Evolutionary conservation across 1,140 invertebrate species (phyloP).

Genomic region (Lanistes nyassanus): DNA sequence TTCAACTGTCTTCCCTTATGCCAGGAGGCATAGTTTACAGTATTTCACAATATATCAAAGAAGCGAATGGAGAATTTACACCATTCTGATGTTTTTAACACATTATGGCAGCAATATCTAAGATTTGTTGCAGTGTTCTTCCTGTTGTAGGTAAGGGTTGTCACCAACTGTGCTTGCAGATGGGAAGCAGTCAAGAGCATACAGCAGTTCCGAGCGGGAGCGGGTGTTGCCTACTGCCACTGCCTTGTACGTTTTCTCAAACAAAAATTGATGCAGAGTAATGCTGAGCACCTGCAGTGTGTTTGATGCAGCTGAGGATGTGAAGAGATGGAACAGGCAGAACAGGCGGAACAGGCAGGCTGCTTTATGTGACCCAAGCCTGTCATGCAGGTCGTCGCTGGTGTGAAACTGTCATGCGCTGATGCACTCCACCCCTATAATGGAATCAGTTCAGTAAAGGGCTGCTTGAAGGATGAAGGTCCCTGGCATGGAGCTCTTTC

Average conservation of each 20-base stretch:
- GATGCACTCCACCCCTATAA: no score
- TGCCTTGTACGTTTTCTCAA: conserved; percentile 36
- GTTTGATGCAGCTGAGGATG: conserved; percentile 11
- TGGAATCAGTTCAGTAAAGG: no score
- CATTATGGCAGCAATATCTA: not conserved
- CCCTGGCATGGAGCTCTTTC: no score
- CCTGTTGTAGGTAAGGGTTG: not conserved
- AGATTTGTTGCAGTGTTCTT: not conserved
- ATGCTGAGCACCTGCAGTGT: conserved; percentile 34
- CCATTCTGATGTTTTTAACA: not conserved
- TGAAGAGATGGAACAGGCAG: no score
- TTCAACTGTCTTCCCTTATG: not conserved
- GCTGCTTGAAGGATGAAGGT: no score
- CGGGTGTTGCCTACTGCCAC: conserved; percentile 52
- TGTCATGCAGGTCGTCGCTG: no score
- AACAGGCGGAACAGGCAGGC: no score
- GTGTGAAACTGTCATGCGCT: no score
- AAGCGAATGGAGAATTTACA: not conserved
- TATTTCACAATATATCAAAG: not conserved
- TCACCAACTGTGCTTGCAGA: conserved; percentile 28
- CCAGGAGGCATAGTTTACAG: not conserved
- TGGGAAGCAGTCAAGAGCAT: conserved; percentile 63
- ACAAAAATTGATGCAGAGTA: conserved; percentile 24
- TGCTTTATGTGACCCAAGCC: no score
- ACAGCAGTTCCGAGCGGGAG: conserved; percentile 60